phyloP scores from a whole-genome alignment of 2,113 vertebrate genomes.

The Stigmatopora nigra region DNA sequence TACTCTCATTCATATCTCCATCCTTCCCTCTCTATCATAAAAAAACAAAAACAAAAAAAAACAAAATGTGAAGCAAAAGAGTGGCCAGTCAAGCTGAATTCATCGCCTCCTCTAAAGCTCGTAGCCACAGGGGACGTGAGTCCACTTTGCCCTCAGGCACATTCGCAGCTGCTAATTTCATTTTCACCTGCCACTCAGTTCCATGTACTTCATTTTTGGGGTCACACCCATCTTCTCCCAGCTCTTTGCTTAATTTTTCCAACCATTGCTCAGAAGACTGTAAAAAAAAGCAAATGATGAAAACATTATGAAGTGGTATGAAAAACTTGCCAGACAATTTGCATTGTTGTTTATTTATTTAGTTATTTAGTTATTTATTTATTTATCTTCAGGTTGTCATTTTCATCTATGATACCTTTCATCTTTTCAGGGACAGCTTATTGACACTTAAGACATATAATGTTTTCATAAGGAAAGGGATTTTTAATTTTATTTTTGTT shows the following conservation, averaged over 20 bases:
- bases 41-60: conserved; percentile 28
- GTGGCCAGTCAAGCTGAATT: conserved; percentile 69
- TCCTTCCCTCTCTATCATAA: conserved; percentile 14
- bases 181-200: conserved; percentile 66
- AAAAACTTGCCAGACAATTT: not conserved
- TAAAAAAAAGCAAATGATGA: not conserved
- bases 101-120: conserved; percentile 64
- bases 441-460: too few relatives aligned
- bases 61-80: conserved; percentile 27
- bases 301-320: not conserved
- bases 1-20: conserved; percentile 29
- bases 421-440: too few relatives aligned
- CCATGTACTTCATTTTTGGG: conserved; percentile 50
- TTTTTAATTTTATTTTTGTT: too few relatives aligned
- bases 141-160: conserved; percentile 75
- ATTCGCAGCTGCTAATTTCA: conserved; percentile 73
- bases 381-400: too few relatives aligned
- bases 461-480: too few relatives aligned
- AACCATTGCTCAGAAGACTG: conserved; percentile 1
- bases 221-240: conserved; percentile 1
- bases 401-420: too few relatives aligned
- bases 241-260: not conserved
- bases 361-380: not conserved
- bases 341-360: not conserved
- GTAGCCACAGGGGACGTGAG: conserved; percentile 76